Evolutionary conservation across 1,140 invertebrate species (phyloP).

Genomic region (Limonius californicus): DNA sequence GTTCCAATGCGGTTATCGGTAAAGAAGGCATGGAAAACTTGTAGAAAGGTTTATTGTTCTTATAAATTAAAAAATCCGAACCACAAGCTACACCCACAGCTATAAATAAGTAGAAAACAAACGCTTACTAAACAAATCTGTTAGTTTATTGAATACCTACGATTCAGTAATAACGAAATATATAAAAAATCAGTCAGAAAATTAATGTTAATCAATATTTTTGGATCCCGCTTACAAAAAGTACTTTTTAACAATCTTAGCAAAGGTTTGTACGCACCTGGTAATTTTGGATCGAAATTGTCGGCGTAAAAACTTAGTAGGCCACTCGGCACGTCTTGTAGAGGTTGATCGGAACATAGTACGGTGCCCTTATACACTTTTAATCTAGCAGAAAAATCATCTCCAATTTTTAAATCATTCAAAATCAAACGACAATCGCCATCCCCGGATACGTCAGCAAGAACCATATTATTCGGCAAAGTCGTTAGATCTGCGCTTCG

Average conservation of each 20-base stretch:
- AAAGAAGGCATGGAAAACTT: conserved; percentile 86
- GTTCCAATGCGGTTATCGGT: conserved; percentile 70
- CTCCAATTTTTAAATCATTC: conserved; percentile 55
- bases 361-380: conserved; percentile 74
- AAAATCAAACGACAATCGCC: conserved; percentile 75
- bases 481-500: conserved; percentile 67
- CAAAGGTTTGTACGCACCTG: conserved; percentile 62
- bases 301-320: conserved; percentile 85
- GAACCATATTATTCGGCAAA: conserved; percentile 65
- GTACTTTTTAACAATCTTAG: too few relatives aligned
- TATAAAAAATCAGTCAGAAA: too few relatives aligned
- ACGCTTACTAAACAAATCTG: too few relatives aligned
- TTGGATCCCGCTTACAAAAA: too few relatives aligned
- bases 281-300: conserved; percentile 67
- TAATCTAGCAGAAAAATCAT: conserved; percentile 41
- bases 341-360: conserved; percentile 72
- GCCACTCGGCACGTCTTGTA: conserved; percentile 80
- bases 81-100: conserved; percentile 87
- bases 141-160: too few relatives aligned
- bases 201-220: too few relatives aligned
- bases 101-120: too few relatives aligned
- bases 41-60: conserved; percentile 91
- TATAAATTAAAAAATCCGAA: conserved; percentile 85
- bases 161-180: too few relatives aligned
- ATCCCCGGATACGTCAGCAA: conserved; percentile 77